Conservation (phyloP, 2,797 vertebrate species). For the Etheostoma nigrum region DNA sequence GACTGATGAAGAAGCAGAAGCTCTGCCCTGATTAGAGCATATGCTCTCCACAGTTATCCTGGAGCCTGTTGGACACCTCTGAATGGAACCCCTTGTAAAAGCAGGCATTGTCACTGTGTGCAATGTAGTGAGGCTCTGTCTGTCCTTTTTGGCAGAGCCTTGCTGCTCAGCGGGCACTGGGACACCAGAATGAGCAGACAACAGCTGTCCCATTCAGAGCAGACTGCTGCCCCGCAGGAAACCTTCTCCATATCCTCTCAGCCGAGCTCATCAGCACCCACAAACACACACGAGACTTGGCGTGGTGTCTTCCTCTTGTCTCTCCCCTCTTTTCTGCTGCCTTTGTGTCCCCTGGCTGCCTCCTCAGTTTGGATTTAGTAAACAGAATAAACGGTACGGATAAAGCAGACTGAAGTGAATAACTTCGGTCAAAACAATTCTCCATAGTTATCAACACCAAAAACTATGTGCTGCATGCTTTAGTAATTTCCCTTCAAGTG, state of each 20-base stretch:
- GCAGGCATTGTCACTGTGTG: slow-evolving; percentile 60
- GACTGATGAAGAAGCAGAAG: slow-evolving; percentile 48
- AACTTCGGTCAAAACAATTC: slow-evolving; percentile 38
- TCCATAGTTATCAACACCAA: slow-evolving; percentile 11
- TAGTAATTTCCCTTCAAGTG: slow-evolving; percentile 19
- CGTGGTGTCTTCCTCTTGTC: slow-evolving; percentile 39
- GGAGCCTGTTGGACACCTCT: slow-evolving; percentile 68
- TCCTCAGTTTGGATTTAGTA: slow-evolving; percentile 54
- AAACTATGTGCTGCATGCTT: neutral
- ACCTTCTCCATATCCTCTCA: slow-evolving; percentile 64
- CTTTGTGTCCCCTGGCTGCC: slow-evolving; percentile 72
- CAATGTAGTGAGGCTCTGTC: slow-evolving; percentile 42
- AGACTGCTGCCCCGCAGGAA: slow-evolving; percentile 79
- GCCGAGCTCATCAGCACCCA: slow-evolving; percentile 65
- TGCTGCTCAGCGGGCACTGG: slow-evolving; percentile 56
- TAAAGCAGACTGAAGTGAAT: slow-evolving; percentile 42
- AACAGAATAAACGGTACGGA: slow-evolving; percentile 44
- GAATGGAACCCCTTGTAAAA: slow-evolving; percentile 65
- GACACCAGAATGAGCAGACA: slow-evolving; percentile 66
- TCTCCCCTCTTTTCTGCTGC: slow-evolving; percentile 35
- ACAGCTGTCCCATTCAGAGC: slow-evolving; percentile 82
- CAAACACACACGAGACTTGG: slow-evolving; percentile 67
- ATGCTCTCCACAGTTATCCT: slow-evolving; percentile 67
- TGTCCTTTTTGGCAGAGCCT: slow-evolving; percentile 63
- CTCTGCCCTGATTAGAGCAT: slow-evolving; percentile 58